Base-by-base conservation (phyloP, 1,140 invertebrate genomes). In the Heliconius himera region DNA sequence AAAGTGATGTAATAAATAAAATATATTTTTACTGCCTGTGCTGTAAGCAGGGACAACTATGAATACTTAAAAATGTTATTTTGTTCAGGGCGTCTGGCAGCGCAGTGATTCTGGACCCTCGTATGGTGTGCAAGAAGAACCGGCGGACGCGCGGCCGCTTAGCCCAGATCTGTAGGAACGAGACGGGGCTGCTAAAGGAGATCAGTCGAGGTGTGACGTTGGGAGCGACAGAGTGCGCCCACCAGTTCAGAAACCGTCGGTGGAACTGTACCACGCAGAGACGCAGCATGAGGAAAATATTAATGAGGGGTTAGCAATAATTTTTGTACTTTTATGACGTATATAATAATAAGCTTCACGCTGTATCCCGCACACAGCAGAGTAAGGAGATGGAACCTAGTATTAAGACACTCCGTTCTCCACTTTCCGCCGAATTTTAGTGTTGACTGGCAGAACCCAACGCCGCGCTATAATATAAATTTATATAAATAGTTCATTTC, bases 71-170 rank as follows among this genome's bases (percentile, higher is more conserved):
- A 51, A 56, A 56, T 56, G 22, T 70, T 16, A n/a, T 49, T 54
- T 26, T 73, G 3, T 76, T 4, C 93, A 97, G 97, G 97, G 96
- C 96, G 87, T 96, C 96, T 88, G 96, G 97, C 88, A 98, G 96
- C 93, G 97, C 98, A 88, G 95, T 98, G 87, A 96, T 98, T 84
- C 96, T 99, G 95, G 98, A 99, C 94, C 97, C 98, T 73, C 96
- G 97, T 90, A 96, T 97, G 91, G 96, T 98, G 82, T 99, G 98
- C 94, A 97, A 98, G 94, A 95, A 94, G 83, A 96, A 96, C 70
- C 95, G 97, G 20, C 95, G 97, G 82, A 88, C 97, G 87, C 95
- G 96, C 74, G 97, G 97, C 54, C 97, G 97, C 88, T 95, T 98
- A 85, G 96, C 95, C 36, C 96, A 97, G 85, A 97, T 98, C 86